A percentile compares a stretch with the other conserved stretches of the same genome.
Conservation (phyloP, 2,113 vertebrate genomes). For the Rattus norvegicus region GRCr8 NC_086026.1:121506001-121506500, state of each 20-base stretch:
- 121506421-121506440: neutral
- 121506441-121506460: neutral
- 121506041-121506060: neutral
- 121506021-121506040: rapidly evolving
- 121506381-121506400: neutral
- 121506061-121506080: neutral
- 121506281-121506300: neutral
- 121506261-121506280: neutral
- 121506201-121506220: neutral
- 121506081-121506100: too few species aligned
- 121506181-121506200: neutral
- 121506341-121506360: neutral
- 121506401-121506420: neutral
- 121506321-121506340: neutral
- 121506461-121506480: neutral
- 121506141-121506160: neutral
- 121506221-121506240: neutral
- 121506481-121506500: neutral
- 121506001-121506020: neutral
- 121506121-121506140: neutral
- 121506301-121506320: neutral
- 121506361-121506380: neutral
- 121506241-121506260: neutral
- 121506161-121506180: neutral
- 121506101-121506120: neutral